These are phyloP conservation scores for Urophycis tenuis DNA, from an alignment of 2,797 vertebrate species.

Conservation along the genomic window DNA sequence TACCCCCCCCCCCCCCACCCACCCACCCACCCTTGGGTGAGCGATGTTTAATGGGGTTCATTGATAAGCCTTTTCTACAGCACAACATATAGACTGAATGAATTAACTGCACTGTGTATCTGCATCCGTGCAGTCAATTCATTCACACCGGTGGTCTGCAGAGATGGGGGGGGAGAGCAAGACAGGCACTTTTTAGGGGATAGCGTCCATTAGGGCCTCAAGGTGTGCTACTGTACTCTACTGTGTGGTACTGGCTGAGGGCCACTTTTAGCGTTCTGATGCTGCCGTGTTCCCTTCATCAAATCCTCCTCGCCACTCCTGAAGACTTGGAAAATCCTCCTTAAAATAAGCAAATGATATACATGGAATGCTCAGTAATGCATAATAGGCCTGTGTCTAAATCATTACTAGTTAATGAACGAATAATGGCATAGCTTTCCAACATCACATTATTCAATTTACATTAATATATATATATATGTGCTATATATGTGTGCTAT, in stretches of 20 bases:
- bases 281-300: neutral
- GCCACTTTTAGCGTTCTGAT: neutral
- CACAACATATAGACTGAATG: constrained; percentile 49
- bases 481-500: too few relatives aligned
- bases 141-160: constrained; percentile 9
- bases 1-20: constrained; percentile 37
- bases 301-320: neutral
- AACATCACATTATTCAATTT: neutral
- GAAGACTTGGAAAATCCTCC: neutral
- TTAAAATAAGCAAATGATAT: neutral
- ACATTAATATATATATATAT: neutral
- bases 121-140: constrained; percentile 45
- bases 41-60: constrained; percentile 58
- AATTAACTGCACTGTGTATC: constrained; percentile 30
- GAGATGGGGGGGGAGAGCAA: neutral
- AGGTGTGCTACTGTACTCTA: neutral
- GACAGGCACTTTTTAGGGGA: neutral
- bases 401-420: neutral
- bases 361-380: neutral
- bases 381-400: neutral
- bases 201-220: neutral
- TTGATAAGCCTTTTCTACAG: constrained; percentile 48
- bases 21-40: constrained; percentile 35
- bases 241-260: neutral
- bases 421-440: neutral